phyloP scores from a whole-genome alignment of 2,797 vertebrate species.

The Pseudopleuronectes americanus region DNA sequence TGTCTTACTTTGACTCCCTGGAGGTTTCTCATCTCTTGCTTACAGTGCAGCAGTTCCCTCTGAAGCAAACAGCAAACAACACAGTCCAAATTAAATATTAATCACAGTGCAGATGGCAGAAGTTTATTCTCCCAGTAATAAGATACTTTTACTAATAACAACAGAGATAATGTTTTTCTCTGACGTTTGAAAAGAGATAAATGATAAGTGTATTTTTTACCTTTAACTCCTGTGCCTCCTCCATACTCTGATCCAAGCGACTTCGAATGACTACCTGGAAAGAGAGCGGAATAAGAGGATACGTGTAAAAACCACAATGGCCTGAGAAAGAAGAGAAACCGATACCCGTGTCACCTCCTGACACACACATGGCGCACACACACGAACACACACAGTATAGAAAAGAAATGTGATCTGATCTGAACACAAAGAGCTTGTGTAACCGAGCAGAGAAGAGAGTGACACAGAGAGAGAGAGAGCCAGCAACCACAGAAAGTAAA shows the following conservation, averaged over 20 bases:
- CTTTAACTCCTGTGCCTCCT: conserved; percentile 94
- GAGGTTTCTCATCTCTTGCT: conserved; percentile 93
- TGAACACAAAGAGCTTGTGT: conserved; percentile 51
- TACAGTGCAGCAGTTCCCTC: conserved; percentile 94
- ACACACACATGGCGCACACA: conserved; percentile 24
- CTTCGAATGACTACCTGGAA: conserved; percentile 91
- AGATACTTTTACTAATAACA: background rate
- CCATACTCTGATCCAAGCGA: conserved; percentile 96
- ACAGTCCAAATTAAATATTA: conserved; percentile 45
- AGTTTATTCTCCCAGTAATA: background rate
- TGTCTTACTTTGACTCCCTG: conserved; percentile 93
- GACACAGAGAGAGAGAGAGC: background rate
- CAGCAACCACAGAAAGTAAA: conserved; percentile 8
- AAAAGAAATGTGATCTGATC: conserved; percentile 70
- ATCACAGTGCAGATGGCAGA: conserved; percentile 1
- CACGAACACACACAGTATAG: conserved; percentile 17
- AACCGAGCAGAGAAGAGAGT: conserved; percentile 20
- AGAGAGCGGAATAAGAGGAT: conserved; percentile 21
- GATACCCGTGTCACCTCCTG: conserved; percentile 70
- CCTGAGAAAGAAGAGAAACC: conserved; percentile 53
- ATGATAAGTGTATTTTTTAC: conserved; percentile 68
- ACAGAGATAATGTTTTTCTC: no score
- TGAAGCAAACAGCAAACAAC: conserved; percentile 67
- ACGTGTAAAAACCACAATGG: conserved; percentile 55
- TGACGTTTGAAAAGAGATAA: conserved; percentile 1